phyloP scores from a whole-genome alignment of 2,888 invertebrate species.

The Dugesia japonica region DNA sequence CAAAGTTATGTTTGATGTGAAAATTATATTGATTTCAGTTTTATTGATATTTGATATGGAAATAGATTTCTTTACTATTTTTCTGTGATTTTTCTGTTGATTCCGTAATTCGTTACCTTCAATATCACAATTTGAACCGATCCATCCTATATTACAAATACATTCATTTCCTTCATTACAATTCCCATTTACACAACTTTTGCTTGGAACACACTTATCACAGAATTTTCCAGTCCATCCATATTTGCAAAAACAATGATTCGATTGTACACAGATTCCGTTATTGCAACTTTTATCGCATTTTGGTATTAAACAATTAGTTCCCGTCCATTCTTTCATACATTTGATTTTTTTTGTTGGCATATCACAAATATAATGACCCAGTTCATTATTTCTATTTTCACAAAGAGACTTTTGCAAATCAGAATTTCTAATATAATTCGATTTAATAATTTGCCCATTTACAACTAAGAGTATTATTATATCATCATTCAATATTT shows the following conservation, averaged over 20 bases:
- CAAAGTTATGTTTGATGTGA: neutral
- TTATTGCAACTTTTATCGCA: neutral
- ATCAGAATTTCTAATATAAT: neutral
- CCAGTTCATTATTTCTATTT: neutral
- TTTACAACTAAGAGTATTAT: neutral
- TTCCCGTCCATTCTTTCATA: neutral
- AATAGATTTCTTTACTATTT: neutral
- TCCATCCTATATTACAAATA: neutral
- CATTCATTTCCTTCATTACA: neutral
- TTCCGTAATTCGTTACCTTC: neutral
- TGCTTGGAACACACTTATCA: neutral
- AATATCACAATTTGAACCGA: neutral
- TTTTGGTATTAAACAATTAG: neutral
- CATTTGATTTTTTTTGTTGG: neutral
- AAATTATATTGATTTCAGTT: neutral
- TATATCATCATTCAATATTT: neutral
- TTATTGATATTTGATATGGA: neutral
- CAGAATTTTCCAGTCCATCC: neutral
- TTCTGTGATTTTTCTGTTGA: neutral
- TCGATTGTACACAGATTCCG: neutral
- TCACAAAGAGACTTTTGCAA: neutral
- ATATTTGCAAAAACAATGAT: neutral
- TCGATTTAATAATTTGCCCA: slow-evolving; percentile 8
- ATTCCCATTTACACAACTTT: neutral
- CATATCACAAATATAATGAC: neutral